A percentile compares a stretch with the other conserved stretches of the same genome.
Evolutionary conservation across 2,797 vertebrate species (phyloP).

Genomic region (Lagocephalus sceleratus): DNA sequence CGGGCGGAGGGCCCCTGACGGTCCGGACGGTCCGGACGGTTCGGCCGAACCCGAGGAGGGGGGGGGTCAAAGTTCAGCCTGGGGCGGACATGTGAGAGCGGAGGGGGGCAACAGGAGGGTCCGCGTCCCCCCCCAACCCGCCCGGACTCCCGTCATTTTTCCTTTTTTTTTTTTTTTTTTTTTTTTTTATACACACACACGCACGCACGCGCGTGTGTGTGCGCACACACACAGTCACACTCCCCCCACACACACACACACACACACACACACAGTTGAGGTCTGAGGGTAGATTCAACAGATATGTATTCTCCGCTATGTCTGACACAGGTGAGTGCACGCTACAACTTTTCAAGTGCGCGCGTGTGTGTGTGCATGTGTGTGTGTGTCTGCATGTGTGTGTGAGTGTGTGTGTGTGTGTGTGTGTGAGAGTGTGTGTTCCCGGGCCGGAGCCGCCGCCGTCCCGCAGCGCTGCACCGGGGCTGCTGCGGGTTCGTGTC

Average conservation of each 20-base stretch:
- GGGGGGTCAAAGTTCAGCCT: conserved; percentile 94
- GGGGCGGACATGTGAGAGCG: conserved; percentile 95
- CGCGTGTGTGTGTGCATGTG: neutral
- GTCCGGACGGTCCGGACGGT: conserved; percentile 72
- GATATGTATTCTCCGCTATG: conserved; percentile 87
- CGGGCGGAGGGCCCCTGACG: conserved; percentile 78
- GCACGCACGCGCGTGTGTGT: conserved; percentile 32
- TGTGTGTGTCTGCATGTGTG: neutral
- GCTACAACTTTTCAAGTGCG: conserved; percentile 30
- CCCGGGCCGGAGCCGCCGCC: neutral
- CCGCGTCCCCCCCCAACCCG: conserved; percentile 60
- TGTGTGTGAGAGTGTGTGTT: neutral
- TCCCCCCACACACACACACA: conserved; percentile 36
- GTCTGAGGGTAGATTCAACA: conserved; percentile 66
- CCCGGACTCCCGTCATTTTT: conserved; percentile 47
- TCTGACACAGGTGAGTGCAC: conserved; percentile 82
- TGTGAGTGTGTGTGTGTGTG: neutral
- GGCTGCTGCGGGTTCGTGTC: too few species aligned
- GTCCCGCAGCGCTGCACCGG: too few species aligned
- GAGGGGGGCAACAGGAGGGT: conserved; percentile 81
- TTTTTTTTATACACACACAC: too few species aligned
- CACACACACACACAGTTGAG: conserved; percentile 39
- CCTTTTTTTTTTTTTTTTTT: conserved; percentile 33
- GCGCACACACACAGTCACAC: neutral
- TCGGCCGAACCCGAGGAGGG: conserved; percentile 82